A percentile compares a stretch with the other conserved stretches of the same genome.
phyloP scores from a whole-genome alignment of 2,888 invertebrate genomes.

The Xestia ashworthii region DNA sequence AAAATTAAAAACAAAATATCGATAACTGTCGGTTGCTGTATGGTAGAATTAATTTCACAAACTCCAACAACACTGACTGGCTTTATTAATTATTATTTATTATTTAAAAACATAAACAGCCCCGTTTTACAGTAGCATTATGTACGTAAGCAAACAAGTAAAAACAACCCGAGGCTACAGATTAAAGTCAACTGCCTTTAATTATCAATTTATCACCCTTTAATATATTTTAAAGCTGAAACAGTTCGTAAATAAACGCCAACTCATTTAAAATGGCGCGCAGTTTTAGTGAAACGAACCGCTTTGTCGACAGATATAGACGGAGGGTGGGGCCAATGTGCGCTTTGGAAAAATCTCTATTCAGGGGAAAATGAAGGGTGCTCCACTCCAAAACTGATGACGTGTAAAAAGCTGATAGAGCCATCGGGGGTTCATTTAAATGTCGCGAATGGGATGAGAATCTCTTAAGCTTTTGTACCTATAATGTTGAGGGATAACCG shows the following conservation, averaged over 20 bases:
- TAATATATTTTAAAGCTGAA: slow-evolving; percentile 49
- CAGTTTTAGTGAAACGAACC: slow-evolving; percentile 73
- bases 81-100: no score
- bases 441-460: slow-evolving; percentile 80
- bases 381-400: slow-evolving; percentile 85
- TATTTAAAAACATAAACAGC: no score
- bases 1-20: no score
- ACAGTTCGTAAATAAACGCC: slow-evolving; percentile 56
- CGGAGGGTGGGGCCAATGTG: slow-evolving; percentile 69
- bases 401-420: slow-evolving; percentile 87
- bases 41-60: no score
- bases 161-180: slow-evolving; percentile 2
- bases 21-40: no score
- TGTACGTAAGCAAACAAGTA: slow-evolving; percentile 9
- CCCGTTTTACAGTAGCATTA: not conserved
- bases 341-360: slow-evolving; percentile 81
- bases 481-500: slow-evolving; percentile 68
- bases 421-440: slow-evolving; percentile 85
- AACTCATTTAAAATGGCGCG: slow-evolving; percentile 57
- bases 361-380: slow-evolving; percentile 83
- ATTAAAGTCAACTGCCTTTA: slow-evolving; percentile 36
- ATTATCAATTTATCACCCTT: slow-evolving; percentile 41
- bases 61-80: no score
- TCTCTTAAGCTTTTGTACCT: slow-evolving; percentile 75
- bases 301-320: slow-evolving; percentile 78